Percentiles rank a stretch among this genome's conserved stretches.
Conservation (phyloP, 2,797 vertebrate genomes). For the Sebastes taczanowskii region DNA sequence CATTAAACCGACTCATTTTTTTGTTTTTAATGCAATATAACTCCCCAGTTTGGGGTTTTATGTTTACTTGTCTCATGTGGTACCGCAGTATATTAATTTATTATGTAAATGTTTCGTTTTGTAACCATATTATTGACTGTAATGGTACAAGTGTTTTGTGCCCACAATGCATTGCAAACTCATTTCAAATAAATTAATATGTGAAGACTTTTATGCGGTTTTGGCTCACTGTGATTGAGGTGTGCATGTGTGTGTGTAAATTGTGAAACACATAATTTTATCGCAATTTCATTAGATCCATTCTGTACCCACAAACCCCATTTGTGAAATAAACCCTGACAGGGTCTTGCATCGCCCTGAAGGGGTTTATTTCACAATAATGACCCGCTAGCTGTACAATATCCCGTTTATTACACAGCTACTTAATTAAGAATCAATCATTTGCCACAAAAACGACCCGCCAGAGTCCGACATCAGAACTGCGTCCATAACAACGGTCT, state of each 20-base stretch:
- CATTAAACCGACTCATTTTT: conserved; percentile 68
- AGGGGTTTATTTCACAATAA: too few species aligned
- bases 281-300: accelerated
- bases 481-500: too few species aligned
- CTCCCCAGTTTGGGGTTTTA: conserved; percentile 59
- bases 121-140: conserved; percentile 77
- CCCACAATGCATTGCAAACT: conserved; percentile 71
- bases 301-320: not conserved
- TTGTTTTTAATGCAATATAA: conserved; percentile 76
- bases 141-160: conserved; percentile 76
- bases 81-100: conserved; percentile 82
- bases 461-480: too few species aligned
- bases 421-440: too few species aligned
- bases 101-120: conserved; percentile 81
- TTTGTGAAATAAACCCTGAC: too few species aligned
- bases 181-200: conserved; percentile 80
- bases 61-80: conserved; percentile 76
- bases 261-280: not conserved
- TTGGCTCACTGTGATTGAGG: not conserved
- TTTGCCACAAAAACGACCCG: too few species aligned
- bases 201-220: conserved; percentile 20
- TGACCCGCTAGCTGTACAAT: too few species aligned
- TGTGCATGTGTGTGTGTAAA: not conserved
- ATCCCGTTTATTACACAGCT: too few species aligned
- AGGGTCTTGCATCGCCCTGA: too few species aligned